Conservation (phyloP, 92 coral and sea anemone genomes). For the Palythoa caribaeorum region DNA sequence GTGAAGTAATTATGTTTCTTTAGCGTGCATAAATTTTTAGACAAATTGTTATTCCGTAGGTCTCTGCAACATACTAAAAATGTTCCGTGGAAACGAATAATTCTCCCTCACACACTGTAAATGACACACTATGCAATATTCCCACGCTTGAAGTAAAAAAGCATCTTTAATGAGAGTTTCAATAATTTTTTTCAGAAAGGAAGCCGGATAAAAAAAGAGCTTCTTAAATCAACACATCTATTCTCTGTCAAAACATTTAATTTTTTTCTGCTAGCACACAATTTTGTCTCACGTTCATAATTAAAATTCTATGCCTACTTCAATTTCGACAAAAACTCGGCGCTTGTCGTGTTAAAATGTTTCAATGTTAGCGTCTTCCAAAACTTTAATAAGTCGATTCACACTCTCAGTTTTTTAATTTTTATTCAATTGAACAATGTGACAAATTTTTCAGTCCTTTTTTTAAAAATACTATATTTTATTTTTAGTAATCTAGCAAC, state of each 20-base stretch:
- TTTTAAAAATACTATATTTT: not conserved
- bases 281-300: conserved; percentile 24
- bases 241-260: conserved; percentile 52
- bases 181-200: conserved; percentile 23
- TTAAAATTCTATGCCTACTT: conserved; percentile 29
- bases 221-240: conserved; percentile 64
- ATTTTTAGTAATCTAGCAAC: conserved; percentile 12
- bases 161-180: not conserved
- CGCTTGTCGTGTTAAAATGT: not conserved
- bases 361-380: conserved; percentile 1
- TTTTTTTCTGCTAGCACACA: conserved; percentile 30
- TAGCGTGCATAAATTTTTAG: conserved; percentile 15
- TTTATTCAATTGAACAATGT: conserved; percentile 7
- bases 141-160: conserved; percentile 22
- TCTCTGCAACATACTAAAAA: not conserved
- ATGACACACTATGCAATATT: not conserved
- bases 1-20: conserved; percentile 33
- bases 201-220: conserved; percentile 56
- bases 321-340: not conserved
- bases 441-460: conserved; percentile 3
- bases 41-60: not conserved
- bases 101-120: not conserved
- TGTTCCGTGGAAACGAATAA: not conserved
- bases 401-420: not conserved
- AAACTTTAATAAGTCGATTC: not conserved